These are phyloP conservation scores for Catocala fraxini DNA, from an alignment of 2,888 invertebrate genomes.

Conservation along the genomic window DNA sequence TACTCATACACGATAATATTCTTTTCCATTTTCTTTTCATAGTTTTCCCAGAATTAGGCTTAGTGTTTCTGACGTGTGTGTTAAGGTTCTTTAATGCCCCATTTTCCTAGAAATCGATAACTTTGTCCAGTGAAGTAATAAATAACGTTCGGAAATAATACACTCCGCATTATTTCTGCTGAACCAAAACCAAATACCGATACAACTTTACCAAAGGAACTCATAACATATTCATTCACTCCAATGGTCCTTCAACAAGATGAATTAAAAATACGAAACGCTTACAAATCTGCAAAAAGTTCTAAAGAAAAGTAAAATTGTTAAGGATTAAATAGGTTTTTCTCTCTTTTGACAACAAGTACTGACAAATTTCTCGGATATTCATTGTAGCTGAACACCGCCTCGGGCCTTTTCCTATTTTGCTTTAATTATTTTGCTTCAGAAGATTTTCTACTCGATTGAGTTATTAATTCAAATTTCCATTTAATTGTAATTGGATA, in stretches of 20 bases:
- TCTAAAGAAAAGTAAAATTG: constrained; percentile 1
- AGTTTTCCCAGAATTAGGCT: too few species aligned
- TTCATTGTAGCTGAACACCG: constrained; percentile 21
- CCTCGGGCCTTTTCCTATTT: constrained; percentile 18
- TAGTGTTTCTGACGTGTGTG: too few species aligned
- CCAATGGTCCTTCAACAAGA: constrained; percentile 5
- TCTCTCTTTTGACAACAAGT: constrained; percentile 11
- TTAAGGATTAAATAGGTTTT: neutral
- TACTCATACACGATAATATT: too few species aligned
- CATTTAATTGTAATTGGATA: neutral
- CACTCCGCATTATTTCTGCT: too few species aligned
- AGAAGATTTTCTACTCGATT: constrained; percentile 3
- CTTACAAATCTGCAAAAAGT: constrained; percentile 1
- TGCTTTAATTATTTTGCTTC: constrained; percentile 11
- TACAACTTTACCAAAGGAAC: too few species aligned
- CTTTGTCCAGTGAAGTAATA: too few species aligned
- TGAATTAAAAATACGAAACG: constrained; percentile 5
- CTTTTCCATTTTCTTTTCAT: too few species aligned
- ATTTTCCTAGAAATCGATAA: too few species aligned
- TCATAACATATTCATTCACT: constrained; percentile 7
- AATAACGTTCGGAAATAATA: too few species aligned
- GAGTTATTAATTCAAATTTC: constrained; percentile 1
- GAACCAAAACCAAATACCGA: neutral
- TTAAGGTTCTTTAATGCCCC: too few species aligned
- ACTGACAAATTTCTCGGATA: constrained; percentile 17